These are phyloP conservation scores for Ciconia maguari DNA, from an alignment of 2,113 vertebrate species.

Conservation along the genomic window DNA sequence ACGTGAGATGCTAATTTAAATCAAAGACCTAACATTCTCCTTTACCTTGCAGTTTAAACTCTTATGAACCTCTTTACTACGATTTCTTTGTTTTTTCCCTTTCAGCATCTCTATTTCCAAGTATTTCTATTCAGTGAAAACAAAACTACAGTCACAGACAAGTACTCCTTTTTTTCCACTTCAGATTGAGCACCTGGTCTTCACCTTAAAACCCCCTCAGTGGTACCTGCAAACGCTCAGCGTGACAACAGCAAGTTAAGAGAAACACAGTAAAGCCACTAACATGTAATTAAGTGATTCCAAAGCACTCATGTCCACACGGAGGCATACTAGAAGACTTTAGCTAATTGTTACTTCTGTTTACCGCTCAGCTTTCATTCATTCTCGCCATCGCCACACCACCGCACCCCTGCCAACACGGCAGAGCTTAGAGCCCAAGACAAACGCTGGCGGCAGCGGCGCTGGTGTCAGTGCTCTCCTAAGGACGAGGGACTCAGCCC, in stretches of 20 bases:
- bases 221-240: rapidly evolving
- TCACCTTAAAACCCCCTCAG: background rate
- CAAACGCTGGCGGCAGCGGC: too few relatives aligned
- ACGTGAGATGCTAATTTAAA: rapidly evolving
- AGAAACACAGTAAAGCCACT: background rate
- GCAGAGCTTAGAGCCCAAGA: rapidly evolving
- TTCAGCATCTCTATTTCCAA: background rate
- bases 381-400: rapidly evolving
- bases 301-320: rapidly evolving
- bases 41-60: background rate
- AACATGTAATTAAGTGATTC: rapidly evolving
- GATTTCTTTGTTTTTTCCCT: background rate
- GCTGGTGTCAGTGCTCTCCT: rapidly evolving
- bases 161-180: background rate
- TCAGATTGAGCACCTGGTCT: rapidly evolving
- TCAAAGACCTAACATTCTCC: background rate
- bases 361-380: background rate
- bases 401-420: rapidly evolving
- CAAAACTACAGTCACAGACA: background rate
- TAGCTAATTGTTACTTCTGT: rapidly evolving
- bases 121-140: background rate
- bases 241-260: rapidly evolving
- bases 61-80: rapidly evolving
- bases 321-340: background rate
- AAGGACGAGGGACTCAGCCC: rapidly evolving